phyloP scores from a whole-genome alignment of 2,797 vertebrate species.

The Micrastur ruficollis region DNA sequence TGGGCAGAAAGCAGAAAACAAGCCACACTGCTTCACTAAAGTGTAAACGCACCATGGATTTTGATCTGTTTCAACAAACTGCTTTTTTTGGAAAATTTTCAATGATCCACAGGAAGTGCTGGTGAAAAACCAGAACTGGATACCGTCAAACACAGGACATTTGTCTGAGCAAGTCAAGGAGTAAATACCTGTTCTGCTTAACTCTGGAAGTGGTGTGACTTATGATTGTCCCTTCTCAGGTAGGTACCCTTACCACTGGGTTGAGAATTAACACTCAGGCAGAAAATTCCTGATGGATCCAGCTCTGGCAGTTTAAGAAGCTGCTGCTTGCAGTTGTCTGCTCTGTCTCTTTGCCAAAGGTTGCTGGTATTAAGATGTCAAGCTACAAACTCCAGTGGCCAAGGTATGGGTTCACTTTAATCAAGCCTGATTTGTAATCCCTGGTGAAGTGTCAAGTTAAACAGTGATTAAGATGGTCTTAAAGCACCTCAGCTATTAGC shows the following conservation, averaged over 20 bases:
- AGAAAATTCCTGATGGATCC: not conserved
- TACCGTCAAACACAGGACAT: not conserved
- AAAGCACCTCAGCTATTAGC: constrained; percentile 22
- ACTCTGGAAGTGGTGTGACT: not conserved
- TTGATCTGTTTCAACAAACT: not conserved
- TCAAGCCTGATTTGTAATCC: constrained; percentile 34
- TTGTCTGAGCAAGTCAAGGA: not conserved
- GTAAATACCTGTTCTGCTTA: not conserved
- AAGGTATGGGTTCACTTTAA: constrained; percentile 27
- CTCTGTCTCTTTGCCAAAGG: not conserved
- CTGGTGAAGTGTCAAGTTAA: not conserved
- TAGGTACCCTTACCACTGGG: not conserved
- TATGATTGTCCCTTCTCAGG: not conserved
- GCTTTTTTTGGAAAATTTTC: not conserved
- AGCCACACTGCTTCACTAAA: not conserved
- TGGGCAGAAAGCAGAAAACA: not conserved
- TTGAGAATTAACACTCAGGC: not conserved
- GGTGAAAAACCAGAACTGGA: not conserved
- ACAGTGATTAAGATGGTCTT: constrained; percentile 27
- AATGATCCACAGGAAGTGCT: not conserved
- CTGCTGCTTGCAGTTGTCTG: not conserved
- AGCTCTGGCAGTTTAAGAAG: not conserved
- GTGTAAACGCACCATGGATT: not conserved
- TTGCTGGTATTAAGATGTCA: constrained; percentile 31
- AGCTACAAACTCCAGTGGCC: not conserved